phyloP scores from a whole-genome alignment of 2,797 vertebrate species.

The Pseudochromis fuscus region DNA sequence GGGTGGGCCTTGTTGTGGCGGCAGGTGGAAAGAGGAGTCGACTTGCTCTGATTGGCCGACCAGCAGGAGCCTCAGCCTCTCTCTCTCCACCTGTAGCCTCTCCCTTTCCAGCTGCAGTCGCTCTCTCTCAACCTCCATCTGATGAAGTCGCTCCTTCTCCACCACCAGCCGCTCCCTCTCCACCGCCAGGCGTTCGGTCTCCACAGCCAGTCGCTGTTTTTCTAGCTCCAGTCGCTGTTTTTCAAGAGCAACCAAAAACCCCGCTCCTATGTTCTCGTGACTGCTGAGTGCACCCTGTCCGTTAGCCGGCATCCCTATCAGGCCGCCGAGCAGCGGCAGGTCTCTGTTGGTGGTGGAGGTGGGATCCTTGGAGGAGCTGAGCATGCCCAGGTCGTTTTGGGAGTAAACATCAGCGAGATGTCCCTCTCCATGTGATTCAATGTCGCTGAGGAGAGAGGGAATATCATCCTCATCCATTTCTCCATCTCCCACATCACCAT shows the following conservation, averaged over 20 bases:
- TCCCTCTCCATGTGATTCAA: conserved; percentile 85
- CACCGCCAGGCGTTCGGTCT: conserved; percentile 90
- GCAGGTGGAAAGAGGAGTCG: conserved; percentile 59
- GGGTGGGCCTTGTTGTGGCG: conserved; percentile 68
- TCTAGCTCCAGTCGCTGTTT: conserved; percentile 94
- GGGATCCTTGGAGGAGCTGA: conserved; percentile 87
- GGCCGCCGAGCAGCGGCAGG: conserved; percentile 81
- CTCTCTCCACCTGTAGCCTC: conserved; percentile 87
- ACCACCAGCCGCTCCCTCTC: conserved; percentile 92
- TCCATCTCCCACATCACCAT: conserved; percentile 67
- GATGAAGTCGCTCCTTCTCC: conserved; percentile 90
- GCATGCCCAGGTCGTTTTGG: conserved; percentile 88
- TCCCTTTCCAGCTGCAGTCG: conserved; percentile 90
- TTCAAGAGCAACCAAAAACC: conserved; percentile 89
- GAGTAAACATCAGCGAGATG: conserved; percentile 88
- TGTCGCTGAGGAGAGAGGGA: conserved; percentile 91
- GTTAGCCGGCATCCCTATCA: conserved; percentile 73
- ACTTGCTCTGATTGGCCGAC: conserved; percentile 69
- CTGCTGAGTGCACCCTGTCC: conserved; percentile 26
- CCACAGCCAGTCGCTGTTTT: conserved; percentile 91
- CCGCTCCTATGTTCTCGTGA: conserved; percentile 67
- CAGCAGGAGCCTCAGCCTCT: conserved; percentile 77
- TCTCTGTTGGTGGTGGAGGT: conserved; percentile 80
- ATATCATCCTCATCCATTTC: conserved; percentile 92
- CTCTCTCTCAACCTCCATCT: conserved; percentile 89